Evolutionary conservation across 1,140 invertebrate genomes (phyloP).

Genomic region (Drosophila tani): DNA sequence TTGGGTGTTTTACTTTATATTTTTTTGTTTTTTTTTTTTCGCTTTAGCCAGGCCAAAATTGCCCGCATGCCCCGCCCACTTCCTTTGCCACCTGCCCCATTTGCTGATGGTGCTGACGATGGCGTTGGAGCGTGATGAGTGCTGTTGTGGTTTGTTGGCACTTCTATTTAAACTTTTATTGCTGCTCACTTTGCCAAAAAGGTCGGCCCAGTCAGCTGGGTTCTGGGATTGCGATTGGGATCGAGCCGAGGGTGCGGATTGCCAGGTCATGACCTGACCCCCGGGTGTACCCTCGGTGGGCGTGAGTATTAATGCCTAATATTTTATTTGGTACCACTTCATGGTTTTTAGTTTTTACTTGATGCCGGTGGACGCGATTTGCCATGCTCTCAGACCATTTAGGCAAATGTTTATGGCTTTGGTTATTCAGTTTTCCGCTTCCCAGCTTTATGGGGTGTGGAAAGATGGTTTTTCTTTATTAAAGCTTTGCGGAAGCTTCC

Average conservation of each 20-base stretch:
- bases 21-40: neutral
- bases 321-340: constrained; percentile 60
- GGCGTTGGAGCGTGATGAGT: constrained; percentile 79
- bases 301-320: constrained; percentile 72
- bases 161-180: constrained; percentile 84
- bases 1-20: neutral
- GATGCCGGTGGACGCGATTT: constrained; percentile 24
- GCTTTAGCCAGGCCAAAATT: constrained; percentile 2
- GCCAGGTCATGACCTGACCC: constrained; percentile 33
- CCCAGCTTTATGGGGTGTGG: constrained; percentile 36
- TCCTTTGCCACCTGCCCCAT: constrained; percentile 45
- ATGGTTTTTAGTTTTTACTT: constrained; percentile 64
- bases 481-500: constrained; percentile 2
- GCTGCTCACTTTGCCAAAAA: constrained; percentile 74
- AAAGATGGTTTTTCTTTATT: constrained; percentile 32
- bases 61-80: constrained; percentile 7
- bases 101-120: constrained; percentile 49
- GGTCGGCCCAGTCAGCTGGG: constrained; percentile 45
- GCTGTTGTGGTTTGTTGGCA: constrained; percentile 81
- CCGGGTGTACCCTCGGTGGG: constrained; percentile 16
- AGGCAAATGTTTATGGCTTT: constrained; percentile 45
- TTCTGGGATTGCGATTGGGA: constrained; percentile 1
- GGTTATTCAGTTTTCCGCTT: constrained; percentile 23
- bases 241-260: constrained; percentile 15
- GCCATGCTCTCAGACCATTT: constrained; percentile 32